Evolutionary conservation across 2,113 vertebrate genomes (phyloP).

Genomic region (Terrapene triunguis): DNA sequence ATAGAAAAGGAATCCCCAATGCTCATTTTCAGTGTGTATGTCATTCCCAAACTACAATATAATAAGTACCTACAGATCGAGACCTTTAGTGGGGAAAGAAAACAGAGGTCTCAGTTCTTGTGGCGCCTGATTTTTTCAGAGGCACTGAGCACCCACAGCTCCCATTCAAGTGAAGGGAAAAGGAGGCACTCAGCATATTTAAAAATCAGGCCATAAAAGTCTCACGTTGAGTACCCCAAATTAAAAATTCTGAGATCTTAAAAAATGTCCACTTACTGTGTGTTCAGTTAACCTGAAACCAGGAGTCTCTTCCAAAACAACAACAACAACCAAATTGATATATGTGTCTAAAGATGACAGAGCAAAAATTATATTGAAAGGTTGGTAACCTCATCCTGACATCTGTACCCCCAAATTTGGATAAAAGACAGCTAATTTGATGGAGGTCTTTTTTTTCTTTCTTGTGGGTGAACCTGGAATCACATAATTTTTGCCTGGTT

Average conservation of each 20-base stretch:
- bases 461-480: not conserved
- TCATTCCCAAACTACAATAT: slow-evolving; percentile 48
- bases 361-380: not conserved
- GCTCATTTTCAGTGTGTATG: slow-evolving; percentile 50
- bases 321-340: not conserved
- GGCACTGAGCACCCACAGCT: not conserved
- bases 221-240: not conserved
- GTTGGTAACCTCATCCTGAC: not conserved
- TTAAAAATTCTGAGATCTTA: not conserved
- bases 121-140: not conserved
- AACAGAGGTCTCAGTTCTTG: slow-evolving; percentile 29
- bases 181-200: not conserved
- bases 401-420: not conserved
- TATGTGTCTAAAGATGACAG: not conserved
- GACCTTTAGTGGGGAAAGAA: slow-evolving; percentile 22
- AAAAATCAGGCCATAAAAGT: not conserved
- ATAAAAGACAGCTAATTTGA: not conserved
- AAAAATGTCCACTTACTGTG: not conserved
- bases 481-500: slow-evolving; percentile 19
- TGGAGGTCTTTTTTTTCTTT: not conserved
- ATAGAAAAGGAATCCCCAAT: slow-evolving; percentile 72
- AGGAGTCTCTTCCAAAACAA: not conserved
- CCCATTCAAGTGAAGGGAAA: not conserved
- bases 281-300: not conserved
- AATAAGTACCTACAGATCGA: slow-evolving; percentile 14